Percentiles rank a stretch among this genome's conserved stretches.
phyloP scores from a whole-genome alignment of 2,113 vertebrate species.

The Charadrius vociferus region DNA sequence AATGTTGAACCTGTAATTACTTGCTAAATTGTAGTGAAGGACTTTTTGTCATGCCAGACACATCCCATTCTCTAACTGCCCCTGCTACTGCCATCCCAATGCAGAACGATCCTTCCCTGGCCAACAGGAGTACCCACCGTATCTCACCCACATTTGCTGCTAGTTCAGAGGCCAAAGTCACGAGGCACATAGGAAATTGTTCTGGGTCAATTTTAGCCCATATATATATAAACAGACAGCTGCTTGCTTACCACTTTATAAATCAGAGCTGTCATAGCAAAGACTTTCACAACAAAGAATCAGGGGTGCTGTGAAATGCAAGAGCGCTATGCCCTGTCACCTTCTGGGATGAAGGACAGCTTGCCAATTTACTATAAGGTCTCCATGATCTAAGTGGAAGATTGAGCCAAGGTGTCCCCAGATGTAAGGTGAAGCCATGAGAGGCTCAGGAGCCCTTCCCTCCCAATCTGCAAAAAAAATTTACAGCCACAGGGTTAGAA shows the following conservation, averaged over 20 bases:
- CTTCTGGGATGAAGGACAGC: neutral
- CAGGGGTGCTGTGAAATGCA: neutral
- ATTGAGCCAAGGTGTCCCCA: neutral
- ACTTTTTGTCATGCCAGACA: neutral
- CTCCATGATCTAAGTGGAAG: neutral
- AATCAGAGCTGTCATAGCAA: neutral
- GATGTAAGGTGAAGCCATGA: neutral
- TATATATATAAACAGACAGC: neutral
- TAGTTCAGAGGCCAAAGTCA: neutral
- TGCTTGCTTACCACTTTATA: neutral
- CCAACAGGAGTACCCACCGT: neutral
- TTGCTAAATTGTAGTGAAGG: neutral
- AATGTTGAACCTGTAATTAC: neutral
- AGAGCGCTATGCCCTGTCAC: neutral
- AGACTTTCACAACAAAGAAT: neutral
- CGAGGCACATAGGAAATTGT: neutral
- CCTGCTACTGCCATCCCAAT: neutral
- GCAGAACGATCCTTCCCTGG: neutral
- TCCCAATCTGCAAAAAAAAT: neutral
- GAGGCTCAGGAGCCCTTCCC: neutral
- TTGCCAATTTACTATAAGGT: neutral
- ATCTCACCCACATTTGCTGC: neutral
- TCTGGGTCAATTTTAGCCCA: neutral
- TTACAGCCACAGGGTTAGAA: neutral
- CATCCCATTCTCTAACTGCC: accelerated